Evolutionary conservation across 2,888 invertebrate genomes (phyloP).

Genomic region (Eristalis arbustorum): DNA sequence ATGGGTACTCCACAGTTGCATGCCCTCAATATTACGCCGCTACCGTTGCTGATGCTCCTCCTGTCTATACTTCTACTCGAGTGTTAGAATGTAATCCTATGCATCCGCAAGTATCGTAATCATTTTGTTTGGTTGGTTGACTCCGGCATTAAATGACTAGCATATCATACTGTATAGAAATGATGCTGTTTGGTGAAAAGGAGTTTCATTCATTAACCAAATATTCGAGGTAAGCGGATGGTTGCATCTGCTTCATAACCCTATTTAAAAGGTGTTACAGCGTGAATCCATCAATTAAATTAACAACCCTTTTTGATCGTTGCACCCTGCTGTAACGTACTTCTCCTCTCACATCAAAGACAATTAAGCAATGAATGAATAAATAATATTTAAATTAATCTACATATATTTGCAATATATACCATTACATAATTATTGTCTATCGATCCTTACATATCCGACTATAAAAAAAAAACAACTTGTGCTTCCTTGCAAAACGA

Average conservation of each 20-base stretch:
- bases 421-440: background rate
- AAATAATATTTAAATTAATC: background rate
- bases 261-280: slow-evolving; percentile 73
- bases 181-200: slow-evolving; percentile 35
- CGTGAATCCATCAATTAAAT: slow-evolving; percentile 73
- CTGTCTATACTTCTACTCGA: slow-evolving; percentile 15
- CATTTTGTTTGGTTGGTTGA: slow-evolving; percentile 70
- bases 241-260: slow-evolving; percentile 71
- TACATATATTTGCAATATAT: background rate
- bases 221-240: slow-evolving; percentile 61
- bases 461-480: background rate
- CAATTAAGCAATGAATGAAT: slow-evolving; percentile 13
- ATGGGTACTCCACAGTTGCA: slow-evolving; percentile 67
- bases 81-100: slow-evolving; percentile 60
- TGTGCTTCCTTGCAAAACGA: slow-evolving; percentile 28
- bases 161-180: slow-evolving; percentile 47
- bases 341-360: slow-evolving; percentile 10
- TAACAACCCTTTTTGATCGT: slow-evolving; percentile 67
- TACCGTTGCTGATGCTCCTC: slow-evolving; percentile 8
- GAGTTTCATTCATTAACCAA: slow-evolving; percentile 66
- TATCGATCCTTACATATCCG: background rate
- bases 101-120: slow-evolving; percentile 69
- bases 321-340: background rate
- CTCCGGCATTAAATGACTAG: slow-evolving; percentile 68
- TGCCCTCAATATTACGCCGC: slow-evolving; percentile 65